Base-by-base conservation (phyloP, 1,140 invertebrate genomes). In the Xylocopa sonorina region DNA sequence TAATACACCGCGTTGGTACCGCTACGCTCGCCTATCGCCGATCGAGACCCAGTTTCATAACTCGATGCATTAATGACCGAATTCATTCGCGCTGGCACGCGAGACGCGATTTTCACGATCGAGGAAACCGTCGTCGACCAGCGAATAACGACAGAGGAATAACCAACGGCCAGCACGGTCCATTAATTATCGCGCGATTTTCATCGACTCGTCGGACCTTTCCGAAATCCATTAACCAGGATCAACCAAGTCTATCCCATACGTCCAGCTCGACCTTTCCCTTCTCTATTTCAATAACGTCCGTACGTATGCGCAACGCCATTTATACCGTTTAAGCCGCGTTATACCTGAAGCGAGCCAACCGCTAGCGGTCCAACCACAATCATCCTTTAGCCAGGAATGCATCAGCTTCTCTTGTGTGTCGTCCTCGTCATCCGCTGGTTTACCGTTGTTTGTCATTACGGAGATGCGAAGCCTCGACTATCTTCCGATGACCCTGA, bases 341-440 rank as follows among this genome's bases (percentile, higher is more conserved):
- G 73, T 83, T 83, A 83, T 83, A 60, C 71, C 18, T 24, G 64
- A 41, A 21, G 16, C 38, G 58, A 73, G 38, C 62, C 50, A 63
- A 32, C 64, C 48, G 41, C 64, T 24, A 68, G 41, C 74, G 64
- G 60, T 27, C 34, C 1, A 32, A 21, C 21, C 16, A 74, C 87
- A 88, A 88, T 88, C 87, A 87, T 88, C 84, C 86, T 88, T 85
- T 76, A 83, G 75, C 71, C 77, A 57, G 9, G 48, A 78, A 72
- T 72, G 76, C 76, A 72, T 78, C 76, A 41, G 68, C 57, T 73
- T 43, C 78, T 43, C 58, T n/a, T 60, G 71, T n/a, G 55, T 74
- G 46, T 78, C 75, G 66, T 79, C 75, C 62, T 63, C 74, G 66
- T 77, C 64, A 60, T 64, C 68, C 69, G 43, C n/a, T 50, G 80